Percentiles rank a stretch among this genome's conserved stretches.
These are phyloP conservation scores for Notothenia rossii DNA, from an alignment of 2,113 vertebrate genomes.

Conservation along the genomic window DNA sequence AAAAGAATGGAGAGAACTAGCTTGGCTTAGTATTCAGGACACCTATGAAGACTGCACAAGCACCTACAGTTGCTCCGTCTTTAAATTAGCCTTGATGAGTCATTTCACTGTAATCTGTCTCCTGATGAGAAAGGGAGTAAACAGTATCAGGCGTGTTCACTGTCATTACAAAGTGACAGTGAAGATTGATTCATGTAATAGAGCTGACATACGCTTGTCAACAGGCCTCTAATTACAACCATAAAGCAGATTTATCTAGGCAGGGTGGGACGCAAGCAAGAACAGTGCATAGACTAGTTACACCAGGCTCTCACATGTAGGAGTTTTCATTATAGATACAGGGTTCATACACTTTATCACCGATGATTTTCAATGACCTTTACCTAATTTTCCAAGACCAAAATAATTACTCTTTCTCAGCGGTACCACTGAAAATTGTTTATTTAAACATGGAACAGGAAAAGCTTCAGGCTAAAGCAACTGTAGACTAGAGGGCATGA, in stretches of 20 bases:
- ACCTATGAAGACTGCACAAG: background rate
- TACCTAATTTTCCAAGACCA: too few relatives aligned
- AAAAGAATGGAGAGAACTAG: background rate
- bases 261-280: slow-evolving; percentile 23
- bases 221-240: slow-evolving; percentile 62
- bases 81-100: slow-evolving; percentile 46
- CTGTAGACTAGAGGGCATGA: too few relatives aligned
- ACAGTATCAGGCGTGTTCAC: slow-evolving; percentile 44
- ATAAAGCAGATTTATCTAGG: slow-evolving; percentile 72
- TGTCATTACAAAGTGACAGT: slow-evolving; percentile 63
- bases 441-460: too few relatives aligned
- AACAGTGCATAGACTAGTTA: slow-evolving; percentile 3
- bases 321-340: slow-evolving; percentile 39
- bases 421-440: too few relatives aligned
- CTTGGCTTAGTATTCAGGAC: background rate
- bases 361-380: too few relatives aligned
- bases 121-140: slow-evolving; percentile 26
- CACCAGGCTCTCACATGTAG: slow-evolving; percentile 15
- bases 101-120: slow-evolving; percentile 38
- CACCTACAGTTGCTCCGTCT: slow-evolving; percentile 10
- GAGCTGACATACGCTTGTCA: slow-evolving; percentile 70
- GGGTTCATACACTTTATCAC: too few relatives aligned
- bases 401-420: too few relatives aligned
- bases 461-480: too few relatives aligned
- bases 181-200: slow-evolving; percentile 67